These are phyloP conservation scores for Acrobasis consociella DNA, from an alignment of 2,888 invertebrate species.

Conservation along the genomic window DNA sequence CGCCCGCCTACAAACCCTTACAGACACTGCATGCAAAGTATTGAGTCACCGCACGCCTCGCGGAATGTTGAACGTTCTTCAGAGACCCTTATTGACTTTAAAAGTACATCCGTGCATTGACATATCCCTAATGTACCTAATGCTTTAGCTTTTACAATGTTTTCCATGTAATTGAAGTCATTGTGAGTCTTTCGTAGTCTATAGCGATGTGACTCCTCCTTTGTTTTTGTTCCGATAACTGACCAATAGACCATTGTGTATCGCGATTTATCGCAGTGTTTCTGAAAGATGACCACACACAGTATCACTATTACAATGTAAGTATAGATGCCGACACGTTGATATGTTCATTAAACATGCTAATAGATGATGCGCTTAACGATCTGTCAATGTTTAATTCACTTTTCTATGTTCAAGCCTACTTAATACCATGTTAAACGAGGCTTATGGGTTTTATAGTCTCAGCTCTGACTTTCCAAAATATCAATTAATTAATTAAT, in stretches of 20 bases:
- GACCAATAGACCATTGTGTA: background rate
- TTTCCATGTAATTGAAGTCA: background rate
- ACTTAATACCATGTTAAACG: too few species aligned
- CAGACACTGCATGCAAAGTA: conserved; percentile 52
- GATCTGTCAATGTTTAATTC: too few species aligned
- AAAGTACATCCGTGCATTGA: conserved; percentile 36
- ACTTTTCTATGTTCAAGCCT: too few species aligned
- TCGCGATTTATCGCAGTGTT: too few species aligned
- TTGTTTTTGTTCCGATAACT: background rate
- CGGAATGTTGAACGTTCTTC: conserved; percentile 51
- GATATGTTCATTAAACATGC: too few species aligned
- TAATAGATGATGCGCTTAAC: too few species aligned
- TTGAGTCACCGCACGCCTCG: conserved; percentile 45
- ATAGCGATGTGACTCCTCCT: background rate
- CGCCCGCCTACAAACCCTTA: conserved; percentile 35
- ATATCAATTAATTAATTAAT: too few species aligned
- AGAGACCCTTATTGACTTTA: conserved; percentile 45
- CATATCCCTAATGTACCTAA: background rate
- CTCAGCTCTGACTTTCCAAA: too few species aligned
- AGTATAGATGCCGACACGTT: too few species aligned
- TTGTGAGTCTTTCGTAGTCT: background rate
- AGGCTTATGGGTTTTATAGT: too few species aligned
- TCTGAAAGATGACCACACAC: too few species aligned
- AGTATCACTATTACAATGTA: too few species aligned
- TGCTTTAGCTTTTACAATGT: background rate